phyloP scores from a whole-genome alignment of 2,113 vertebrate species.

The Mungos mungo region DNA sequence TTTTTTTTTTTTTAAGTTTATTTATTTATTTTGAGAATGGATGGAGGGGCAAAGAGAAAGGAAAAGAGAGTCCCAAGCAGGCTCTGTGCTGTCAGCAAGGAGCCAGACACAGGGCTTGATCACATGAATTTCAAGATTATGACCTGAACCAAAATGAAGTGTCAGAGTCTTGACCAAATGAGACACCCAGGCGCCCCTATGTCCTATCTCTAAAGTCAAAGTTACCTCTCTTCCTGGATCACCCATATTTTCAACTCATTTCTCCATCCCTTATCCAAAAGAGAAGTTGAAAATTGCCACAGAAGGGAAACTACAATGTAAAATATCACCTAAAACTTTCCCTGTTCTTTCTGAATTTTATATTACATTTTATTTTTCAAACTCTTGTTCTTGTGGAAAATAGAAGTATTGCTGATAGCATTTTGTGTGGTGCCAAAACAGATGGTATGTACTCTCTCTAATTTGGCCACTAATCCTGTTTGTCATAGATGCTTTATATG shows the following conservation, averaged over 20 bases:
- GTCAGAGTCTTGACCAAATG: too few relatives aligned
- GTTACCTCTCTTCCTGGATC: background rate
- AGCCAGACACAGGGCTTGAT: too few relatives aligned
- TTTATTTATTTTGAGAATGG: too few relatives aligned
- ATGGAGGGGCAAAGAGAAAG: too few relatives aligned
- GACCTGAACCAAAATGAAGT: too few relatives aligned
- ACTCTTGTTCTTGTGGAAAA: background rate
- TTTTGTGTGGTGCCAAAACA: background rate
- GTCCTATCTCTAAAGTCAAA: background rate
- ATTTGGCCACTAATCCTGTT: background rate
- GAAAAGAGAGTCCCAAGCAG: too few relatives aligned
- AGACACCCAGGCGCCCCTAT: too few relatives aligned
- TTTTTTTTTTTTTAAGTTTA: background rate
- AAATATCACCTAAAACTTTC: background rate
- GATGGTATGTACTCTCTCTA: background rate
- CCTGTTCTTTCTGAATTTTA: background rate
- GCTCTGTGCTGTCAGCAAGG: too few relatives aligned
- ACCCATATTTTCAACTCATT: background rate
- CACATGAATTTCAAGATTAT: too few relatives aligned
- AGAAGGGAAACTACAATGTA: background rate
- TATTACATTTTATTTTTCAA: constrained; percentile 11
- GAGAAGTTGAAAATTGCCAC: constrained; percentile 22
- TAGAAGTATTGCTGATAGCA: background rate
- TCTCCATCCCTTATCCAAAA: background rate
- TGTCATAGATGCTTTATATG: background rate